Conservation (phyloP, 2,888 invertebrate species). For the Drosophila niveifrons region DNA sequence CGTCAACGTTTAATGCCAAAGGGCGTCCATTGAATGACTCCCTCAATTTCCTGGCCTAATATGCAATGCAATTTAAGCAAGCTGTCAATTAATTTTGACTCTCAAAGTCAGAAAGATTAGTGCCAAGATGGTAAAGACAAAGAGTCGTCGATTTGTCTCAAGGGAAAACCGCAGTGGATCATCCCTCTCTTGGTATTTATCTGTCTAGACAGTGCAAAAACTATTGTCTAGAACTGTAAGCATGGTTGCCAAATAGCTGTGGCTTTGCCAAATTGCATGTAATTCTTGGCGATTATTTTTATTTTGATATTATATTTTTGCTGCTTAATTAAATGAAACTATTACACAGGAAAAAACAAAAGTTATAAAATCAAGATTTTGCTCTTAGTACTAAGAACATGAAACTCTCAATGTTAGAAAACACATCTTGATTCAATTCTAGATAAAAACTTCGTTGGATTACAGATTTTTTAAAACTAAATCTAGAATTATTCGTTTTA, state of each 20-base stretch:
- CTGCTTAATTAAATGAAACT: constrained; percentile 32
- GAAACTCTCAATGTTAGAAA: too few species aligned
- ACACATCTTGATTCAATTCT: too few species aligned
- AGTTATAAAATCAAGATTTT: too few species aligned
- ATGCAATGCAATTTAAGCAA: constrained; percentile 55
- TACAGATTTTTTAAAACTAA: too few species aligned
- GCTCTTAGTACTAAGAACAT: too few species aligned
- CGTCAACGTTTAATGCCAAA: not conserved
- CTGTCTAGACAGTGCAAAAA: constrained; percentile 35
- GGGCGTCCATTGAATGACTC: not conserved
- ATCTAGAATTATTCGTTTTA: too few species aligned
- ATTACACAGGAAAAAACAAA: constrained; percentile 3
- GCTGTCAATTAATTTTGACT: constrained; percentile 64
- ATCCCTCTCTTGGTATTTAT: constrained; percentile 37
- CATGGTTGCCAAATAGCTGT: constrained; percentile 35
- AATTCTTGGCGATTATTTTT: constrained; percentile 10
- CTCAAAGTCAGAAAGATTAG: constrained; percentile 12
- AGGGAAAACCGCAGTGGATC: constrained; percentile 31
- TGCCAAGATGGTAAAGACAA: constrained; percentile 27
- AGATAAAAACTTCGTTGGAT: too few species aligned
- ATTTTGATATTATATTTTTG: not conserved
- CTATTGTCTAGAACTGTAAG: constrained; percentile 35
- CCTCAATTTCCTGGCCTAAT: constrained; percentile 34
- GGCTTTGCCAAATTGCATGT: constrained; percentile 44
- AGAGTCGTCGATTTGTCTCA: constrained; percentile 14